Evolutionary conservation across 1,140 invertebrate genomes (phyloP), one percentile per base, ranked within the genome.

Genomic region (Lepidostoma basale): DNA sequence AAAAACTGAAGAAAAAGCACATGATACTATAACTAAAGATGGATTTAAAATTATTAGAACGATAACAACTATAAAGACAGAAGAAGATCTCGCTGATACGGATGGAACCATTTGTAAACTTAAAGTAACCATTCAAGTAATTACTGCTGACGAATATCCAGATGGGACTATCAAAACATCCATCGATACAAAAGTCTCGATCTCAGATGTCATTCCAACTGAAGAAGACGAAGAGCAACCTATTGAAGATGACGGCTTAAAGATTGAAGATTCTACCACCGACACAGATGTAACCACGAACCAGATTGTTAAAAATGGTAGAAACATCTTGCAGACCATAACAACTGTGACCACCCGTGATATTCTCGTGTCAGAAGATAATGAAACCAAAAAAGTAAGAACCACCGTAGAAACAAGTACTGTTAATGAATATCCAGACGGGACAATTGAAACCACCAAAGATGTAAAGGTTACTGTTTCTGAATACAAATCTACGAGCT

Each of bases 71-170:
- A 78, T 72, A 70, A 75, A 72, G 66, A 69, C 76, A 1, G 81
- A 79, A 76, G 79, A 76, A 22, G 81, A 77, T 67, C 79, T 80
- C 68, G 73, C 74, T n/a, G 76, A 83, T 75, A 66, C 63, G 28
- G 30, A 76, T 56, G 75, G 74, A 25, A 71, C 72, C 54, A 65
- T 79, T 12, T 76, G 71, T 59, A 83, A 83, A 76, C 62, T 82
- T 36, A 83, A 83, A 72, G 81, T 75, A 3, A 76, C 77, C 9
- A 78, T 76, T 58, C 77, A 73, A 40, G 63, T 81, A 9, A 79
- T 78, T 12, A 82, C 79, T 18, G 79, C 78, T 39, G 80, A 83
- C 70, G 75, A 77, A 52, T 83, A 80, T 73, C 81, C 81, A 16
- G 81, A 83, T 72, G 80, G 80, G 36, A 82, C 79, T 36, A 77